Conservation (phyloP, 1,140 invertebrate species). For the Lucilia sericata region DNA sequence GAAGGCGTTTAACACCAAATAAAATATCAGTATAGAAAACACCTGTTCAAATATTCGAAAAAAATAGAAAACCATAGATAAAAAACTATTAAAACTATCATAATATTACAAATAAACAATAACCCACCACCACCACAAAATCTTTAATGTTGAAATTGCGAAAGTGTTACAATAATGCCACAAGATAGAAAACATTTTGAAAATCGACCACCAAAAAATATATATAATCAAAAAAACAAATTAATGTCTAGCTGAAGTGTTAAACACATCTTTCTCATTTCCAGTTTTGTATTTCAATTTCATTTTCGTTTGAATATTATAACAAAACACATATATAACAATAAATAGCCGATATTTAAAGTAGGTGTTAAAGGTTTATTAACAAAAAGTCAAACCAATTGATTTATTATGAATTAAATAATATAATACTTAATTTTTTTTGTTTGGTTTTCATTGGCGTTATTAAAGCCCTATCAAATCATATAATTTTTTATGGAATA, state of each 20-base stretch:
- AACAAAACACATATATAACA: not conserved
- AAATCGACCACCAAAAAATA: not conserved
- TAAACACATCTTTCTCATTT: not conserved
- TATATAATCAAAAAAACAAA: not conserved
- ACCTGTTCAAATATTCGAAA: constrained; percentile 18
- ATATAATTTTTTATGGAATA: not conserved
- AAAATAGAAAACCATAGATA: not conserved
- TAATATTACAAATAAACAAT: not conserved
- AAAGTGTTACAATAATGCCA: constrained; percentile 16
- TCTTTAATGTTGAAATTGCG: not conserved
- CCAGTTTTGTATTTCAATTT: not conserved
- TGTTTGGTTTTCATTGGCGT: not conserved
- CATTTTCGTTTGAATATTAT: not conserved
- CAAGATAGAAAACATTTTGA: not conserved
- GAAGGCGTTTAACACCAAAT: not conserved
- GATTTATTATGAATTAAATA: not conserved
- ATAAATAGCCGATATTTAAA: not conserved
- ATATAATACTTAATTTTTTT: not conserved
- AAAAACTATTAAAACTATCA: not conserved
- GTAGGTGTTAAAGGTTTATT: constrained; percentile 27
- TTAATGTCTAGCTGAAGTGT: not conserved
- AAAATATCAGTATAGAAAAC: not conserved
- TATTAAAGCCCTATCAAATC: constrained; percentile 20
- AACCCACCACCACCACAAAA: not conserved
- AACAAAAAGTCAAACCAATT: constrained; percentile 2